Evolutionary conservation across 2,888 invertebrate species (phyloP).

Genomic region (Nemapogon koenigi): DNA sequence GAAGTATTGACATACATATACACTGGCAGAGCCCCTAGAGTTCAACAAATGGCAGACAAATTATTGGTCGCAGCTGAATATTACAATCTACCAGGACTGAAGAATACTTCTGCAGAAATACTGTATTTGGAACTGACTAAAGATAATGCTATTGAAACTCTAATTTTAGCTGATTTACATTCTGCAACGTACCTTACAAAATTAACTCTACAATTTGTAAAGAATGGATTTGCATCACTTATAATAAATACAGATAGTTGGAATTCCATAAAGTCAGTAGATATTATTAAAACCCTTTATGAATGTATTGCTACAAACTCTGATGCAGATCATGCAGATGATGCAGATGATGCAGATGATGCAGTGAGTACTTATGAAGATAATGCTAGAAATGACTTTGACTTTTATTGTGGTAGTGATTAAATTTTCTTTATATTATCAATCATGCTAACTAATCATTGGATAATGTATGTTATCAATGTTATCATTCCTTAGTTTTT

Average conservation of each 20-base stretch:
- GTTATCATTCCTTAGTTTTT: no score
- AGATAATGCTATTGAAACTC: slow-evolving; percentile 50
- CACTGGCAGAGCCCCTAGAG: slow-evolving; percentile 34
- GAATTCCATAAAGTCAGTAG: slow-evolving; percentile 44
- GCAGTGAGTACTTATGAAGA: no score
- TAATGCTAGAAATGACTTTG: background rate
- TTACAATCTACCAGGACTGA: slow-evolving; percentile 45
- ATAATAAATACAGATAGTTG: slow-evolving; percentile 52
- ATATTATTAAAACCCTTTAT: slow-evolving; percentile 47
- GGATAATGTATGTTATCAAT: no score
- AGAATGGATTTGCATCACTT: slow-evolving; percentile 47
- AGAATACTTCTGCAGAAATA: slow-evolving; percentile 48
- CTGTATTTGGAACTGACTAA: slow-evolving; percentile 48
- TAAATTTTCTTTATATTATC: background rate
- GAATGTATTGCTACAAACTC: slow-evolving; percentile 48
- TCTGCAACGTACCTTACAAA: slow-evolving; percentile 41
- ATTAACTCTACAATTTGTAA: slow-evolving; percentile 46
- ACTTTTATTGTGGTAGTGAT: background rate
- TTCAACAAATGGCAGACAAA: slow-evolving; percentile 50
- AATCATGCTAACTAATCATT: no score
- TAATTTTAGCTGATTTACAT: slow-evolving; percentile 48
- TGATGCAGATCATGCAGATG: slow-evolving; percentile 41
- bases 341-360: no score
- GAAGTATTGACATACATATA: slow-evolving; percentile 51
- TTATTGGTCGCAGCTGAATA: slow-evolving; percentile 51